These are phyloP conservation scores for Pachymerium ferrugineum DNA, from an alignment of 2,888 invertebrate genomes.

Conservation along the genomic window DNA sequence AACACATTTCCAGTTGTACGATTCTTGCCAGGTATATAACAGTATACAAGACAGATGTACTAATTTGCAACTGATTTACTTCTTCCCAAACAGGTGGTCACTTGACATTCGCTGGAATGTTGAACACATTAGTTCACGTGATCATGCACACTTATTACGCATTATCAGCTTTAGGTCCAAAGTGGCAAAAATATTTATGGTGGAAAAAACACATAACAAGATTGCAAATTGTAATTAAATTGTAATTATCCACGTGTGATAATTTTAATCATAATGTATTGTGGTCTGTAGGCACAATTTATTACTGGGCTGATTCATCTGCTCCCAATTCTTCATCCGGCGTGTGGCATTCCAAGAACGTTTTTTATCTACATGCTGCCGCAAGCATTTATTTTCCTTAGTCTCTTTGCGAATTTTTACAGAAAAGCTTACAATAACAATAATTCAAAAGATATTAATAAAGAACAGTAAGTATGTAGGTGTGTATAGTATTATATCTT, in stretches of 20 bases:
- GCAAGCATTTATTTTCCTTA: not conserved
- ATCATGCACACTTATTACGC: conserved; percentile 98
- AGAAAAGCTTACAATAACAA: not conserved
- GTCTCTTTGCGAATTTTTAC: not conserved
- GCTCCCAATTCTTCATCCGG: not conserved
- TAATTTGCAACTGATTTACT: no score
- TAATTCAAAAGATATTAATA: not conserved
- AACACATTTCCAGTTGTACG: not conserved
- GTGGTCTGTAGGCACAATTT: not conserved
- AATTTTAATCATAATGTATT: no score
- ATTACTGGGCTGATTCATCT: not conserved
- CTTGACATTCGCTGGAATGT: not conserved
- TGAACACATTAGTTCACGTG: conserved; percentile 92
- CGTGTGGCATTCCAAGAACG: not conserved
- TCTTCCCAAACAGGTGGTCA: not conserved
- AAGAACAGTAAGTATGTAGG: no score
- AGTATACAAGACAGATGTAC: no score
- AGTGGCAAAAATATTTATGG: conserved; percentile 89
- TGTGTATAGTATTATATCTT: no score
- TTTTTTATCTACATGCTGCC: not conserved
- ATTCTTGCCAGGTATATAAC: not conserved
- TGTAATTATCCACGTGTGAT: no score
- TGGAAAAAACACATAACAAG: conserved; percentile 95
- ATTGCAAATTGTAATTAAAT: conserved; percentile 86
- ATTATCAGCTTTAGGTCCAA: conserved; percentile 88